phyloP scores from a whole-genome alignment of 2,797 vertebrate genomes.

The Periparus ater region DNA sequence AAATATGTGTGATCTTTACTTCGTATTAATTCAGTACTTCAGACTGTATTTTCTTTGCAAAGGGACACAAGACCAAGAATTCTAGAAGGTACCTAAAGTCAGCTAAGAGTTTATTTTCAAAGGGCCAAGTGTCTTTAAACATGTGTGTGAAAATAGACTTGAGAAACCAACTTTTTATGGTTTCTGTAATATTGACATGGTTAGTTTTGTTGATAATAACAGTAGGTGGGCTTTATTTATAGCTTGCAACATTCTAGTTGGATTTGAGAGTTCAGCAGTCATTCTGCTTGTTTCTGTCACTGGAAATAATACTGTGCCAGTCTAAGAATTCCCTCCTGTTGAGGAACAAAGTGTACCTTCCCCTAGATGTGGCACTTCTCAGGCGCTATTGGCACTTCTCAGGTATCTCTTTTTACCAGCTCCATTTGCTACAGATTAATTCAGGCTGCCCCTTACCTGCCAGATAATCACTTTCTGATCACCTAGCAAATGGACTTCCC shows the following conservation, averaged over 20 bases:
- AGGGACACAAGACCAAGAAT: neutral
- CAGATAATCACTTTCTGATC: neutral
- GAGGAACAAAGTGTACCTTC: neutral
- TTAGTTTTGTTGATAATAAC: neutral
- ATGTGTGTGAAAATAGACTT: neutral
- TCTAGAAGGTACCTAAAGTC: neutral
- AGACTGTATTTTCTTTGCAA: neutral
- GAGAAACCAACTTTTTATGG: neutral
- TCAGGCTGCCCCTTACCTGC: neutral
- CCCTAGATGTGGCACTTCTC: rapidly evolving
- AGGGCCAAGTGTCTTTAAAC: neutral
- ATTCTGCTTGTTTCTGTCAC: neutral
- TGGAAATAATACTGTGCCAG: neutral
- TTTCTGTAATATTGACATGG: neutral
- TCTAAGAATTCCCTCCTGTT: neutral
- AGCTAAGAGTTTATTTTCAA: neutral
- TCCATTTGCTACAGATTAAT: neutral
- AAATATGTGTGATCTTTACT: neutral
- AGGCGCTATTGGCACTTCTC: neutral
- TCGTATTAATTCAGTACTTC: neutral
- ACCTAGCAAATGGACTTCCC: neutral
- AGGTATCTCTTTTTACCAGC: neutral
- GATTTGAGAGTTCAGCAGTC: neutral
- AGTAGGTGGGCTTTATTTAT: neutral
- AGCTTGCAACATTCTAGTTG: neutral